Percentiles rank a stretch among this genome's conserved stretches.
These are phyloP conservation scores for Megaceryle maxima DNA, from an alignment of 2,113 vertebrate species.

Conservation along the genomic window DNA sequence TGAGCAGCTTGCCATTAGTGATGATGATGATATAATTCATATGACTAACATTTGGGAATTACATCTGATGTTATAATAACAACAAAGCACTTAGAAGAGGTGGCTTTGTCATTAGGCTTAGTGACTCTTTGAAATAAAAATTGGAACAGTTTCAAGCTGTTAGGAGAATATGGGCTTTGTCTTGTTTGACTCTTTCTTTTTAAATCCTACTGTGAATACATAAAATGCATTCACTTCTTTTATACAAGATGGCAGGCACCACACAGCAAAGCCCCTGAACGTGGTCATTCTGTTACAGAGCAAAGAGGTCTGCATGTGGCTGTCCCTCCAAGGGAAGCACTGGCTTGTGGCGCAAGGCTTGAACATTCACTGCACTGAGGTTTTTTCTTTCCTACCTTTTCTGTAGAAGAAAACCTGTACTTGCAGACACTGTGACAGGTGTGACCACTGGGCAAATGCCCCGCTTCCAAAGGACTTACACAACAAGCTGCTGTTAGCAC, in stretches of 20 bases:
- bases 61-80: background rate
- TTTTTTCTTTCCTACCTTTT: background rate
- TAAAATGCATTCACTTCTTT: background rate
- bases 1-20: background rate
- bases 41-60: background rate
- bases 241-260: background rate
- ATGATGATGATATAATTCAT: background rate
- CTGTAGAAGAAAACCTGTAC: too few relatives aligned
- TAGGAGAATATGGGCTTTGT: background rate
- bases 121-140: background rate
- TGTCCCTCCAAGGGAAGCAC: background rate
- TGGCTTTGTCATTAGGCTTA: background rate
- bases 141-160: background rate
- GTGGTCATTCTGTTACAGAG: accelerated
- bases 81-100: background rate
- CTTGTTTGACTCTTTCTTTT: background rate
- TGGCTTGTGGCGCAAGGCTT: background rate
- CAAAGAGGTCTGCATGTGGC: background rate
- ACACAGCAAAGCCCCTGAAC: background rate
- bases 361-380: background rate
- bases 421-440: background rate
- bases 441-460: background rate
- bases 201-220: background rate
- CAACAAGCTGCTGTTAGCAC: background rate
- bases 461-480: background rate